These are phyloP conservation scores for Apodemus sylvaticus DNA, from an alignment of 2,113 vertebrate species.

Conservation along the genomic window DNA sequence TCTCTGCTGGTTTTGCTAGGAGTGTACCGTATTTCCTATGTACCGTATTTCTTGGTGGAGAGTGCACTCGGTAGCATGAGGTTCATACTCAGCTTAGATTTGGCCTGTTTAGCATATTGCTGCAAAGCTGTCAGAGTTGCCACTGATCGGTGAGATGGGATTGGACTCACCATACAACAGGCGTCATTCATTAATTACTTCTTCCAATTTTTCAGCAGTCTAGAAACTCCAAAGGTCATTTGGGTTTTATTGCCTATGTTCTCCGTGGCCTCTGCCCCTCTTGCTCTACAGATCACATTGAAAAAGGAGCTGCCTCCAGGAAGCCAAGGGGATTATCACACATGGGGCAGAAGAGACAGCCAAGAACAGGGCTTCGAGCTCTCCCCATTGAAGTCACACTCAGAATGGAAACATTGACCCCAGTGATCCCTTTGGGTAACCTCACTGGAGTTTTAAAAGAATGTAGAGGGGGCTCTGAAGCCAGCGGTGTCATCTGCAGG, in stretches of 20 bases:
- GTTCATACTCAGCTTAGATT: background rate
- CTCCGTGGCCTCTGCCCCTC: background rate
- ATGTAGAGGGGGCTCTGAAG: background rate
- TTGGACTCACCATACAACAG: background rate
- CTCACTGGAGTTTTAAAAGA: background rate
- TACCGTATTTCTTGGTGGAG: background rate
- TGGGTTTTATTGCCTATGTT: background rate
- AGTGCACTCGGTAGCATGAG: background rate
- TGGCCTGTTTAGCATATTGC: background rate
- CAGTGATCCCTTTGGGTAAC: background rate
- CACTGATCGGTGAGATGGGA: background rate
- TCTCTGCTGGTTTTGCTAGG: background rate
- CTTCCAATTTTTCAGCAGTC: background rate
- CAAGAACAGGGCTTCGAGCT: background rate
- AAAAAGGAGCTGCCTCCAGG: background rate
- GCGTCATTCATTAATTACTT: background rate
- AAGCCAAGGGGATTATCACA: background rate
- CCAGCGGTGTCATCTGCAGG: background rate
- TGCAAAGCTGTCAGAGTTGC: background rate
- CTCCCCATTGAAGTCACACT: background rate
- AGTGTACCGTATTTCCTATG: background rate
- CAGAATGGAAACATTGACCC: background rate
- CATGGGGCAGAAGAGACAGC: background rate
- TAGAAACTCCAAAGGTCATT: background rate
- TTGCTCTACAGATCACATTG: background rate